phyloP scores from a whole-genome alignment of 2,888 invertebrate species.

The Dorcus hopei region DNA sequence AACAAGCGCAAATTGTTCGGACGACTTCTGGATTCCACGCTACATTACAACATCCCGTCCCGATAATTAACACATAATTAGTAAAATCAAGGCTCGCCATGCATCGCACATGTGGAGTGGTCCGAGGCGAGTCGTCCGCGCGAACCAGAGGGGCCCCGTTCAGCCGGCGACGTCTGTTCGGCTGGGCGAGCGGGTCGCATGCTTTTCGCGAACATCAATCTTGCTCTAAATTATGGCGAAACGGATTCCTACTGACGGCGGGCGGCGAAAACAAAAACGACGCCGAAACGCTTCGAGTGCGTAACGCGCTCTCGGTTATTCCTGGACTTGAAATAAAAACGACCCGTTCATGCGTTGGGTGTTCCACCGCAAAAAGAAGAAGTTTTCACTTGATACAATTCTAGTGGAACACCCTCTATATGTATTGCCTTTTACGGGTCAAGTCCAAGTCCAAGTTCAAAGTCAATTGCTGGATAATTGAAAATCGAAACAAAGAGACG shows the following conservation, averaged over 20 bases:
- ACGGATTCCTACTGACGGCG: not conserved
- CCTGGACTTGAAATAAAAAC: too few species aligned
- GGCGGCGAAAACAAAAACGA: too few species aligned
- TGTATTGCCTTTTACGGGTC: too few species aligned
- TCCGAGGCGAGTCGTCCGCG: not conserved
- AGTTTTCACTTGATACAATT: too few species aligned
- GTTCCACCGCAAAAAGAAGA: too few species aligned
- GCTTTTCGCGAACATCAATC: not conserved
- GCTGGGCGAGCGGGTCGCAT: not conserved
- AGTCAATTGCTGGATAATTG: too few species aligned
- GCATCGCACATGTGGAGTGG: conserved; percentile 1
- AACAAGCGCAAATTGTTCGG: conserved; percentile 16
- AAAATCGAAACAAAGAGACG: too few species aligned
- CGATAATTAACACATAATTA: conserved; percentile 43
- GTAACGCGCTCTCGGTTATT: too few species aligned
- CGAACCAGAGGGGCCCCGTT: not conserved
- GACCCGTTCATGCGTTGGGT: too few species aligned
- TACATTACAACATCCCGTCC: conserved; percentile 42
- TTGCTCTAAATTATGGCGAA: conserved; percentile 1
- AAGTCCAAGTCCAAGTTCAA: too few species aligned
- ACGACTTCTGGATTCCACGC: conserved; percentile 25
- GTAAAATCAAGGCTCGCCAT: conserved; percentile 35
- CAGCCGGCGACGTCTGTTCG: not conserved
- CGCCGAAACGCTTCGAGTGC: too few species aligned
- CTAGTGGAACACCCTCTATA: too few species aligned